These are phyloP conservation scores for Ciconia stormi DNA, from an alignment of 2,113 vertebrate genomes.

Conservation along the genomic window DNA sequence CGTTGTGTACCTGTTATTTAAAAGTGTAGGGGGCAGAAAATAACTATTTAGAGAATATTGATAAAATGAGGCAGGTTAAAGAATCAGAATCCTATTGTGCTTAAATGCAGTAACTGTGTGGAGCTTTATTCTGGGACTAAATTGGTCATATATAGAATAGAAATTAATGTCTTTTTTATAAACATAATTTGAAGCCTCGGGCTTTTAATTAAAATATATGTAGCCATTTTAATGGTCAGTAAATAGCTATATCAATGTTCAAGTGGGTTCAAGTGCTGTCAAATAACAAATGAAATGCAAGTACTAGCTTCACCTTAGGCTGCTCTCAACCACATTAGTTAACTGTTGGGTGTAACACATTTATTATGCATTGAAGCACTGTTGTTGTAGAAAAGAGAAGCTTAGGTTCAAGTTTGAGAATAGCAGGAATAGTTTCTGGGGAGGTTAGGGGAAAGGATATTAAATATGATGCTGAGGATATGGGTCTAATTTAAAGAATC, in stretches of 20 bases:
- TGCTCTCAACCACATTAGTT: background rate
- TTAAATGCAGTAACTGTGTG: background rate
- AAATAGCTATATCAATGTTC: background rate
- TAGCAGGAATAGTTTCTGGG: background rate
- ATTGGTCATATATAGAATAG: background rate
- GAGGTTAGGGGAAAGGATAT: background rate
- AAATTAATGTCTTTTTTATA: background rate
- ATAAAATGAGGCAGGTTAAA: background rate
- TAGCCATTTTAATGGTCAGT: background rate
- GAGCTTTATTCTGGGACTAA: background rate
- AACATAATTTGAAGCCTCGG: background rate
- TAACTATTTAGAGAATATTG: background rate
- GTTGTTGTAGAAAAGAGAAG: background rate
- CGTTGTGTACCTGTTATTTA: background rate
- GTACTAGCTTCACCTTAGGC: background rate
- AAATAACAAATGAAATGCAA: background rate
- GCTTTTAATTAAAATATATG: background rate
- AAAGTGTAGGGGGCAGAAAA: background rate
- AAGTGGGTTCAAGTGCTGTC: background rate
- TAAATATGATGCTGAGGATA: background rate
- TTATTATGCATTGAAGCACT: background rate
- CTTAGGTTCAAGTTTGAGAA: background rate
- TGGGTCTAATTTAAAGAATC: constrained; percentile 2
- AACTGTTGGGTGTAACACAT: background rate
- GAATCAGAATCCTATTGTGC: background rate